Percentiles rank a stretch among this genome's conserved stretches.
Evolutionary conservation across 2,888 invertebrate genomes (phyloP).

Genomic region (Nasonovia ribisnigri): DNA sequence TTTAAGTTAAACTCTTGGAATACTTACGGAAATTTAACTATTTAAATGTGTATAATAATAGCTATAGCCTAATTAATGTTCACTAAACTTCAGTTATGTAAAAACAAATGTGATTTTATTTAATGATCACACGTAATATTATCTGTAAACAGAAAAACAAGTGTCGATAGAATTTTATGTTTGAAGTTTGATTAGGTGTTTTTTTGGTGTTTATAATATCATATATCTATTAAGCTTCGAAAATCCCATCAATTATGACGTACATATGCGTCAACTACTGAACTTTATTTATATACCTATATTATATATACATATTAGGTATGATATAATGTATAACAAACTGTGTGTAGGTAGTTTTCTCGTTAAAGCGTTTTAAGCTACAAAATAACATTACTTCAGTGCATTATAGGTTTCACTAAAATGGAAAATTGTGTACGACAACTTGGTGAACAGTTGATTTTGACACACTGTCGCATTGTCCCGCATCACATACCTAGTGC

Average conservation of each 20-base stretch:
- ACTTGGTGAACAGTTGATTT: conserved; percentile 21
- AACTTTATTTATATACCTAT: no score
- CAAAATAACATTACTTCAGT: neutral
- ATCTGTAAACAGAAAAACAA: neutral
- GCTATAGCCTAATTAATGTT: neutral
- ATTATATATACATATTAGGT: no score
- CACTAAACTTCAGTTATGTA: neutral
- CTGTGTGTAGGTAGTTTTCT: neutral
- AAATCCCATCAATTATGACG: neutral
- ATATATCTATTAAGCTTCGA: neutral
- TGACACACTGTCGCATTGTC: conserved; percentile 19
- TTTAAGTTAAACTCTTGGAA: neutral
- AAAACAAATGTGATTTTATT: neutral
- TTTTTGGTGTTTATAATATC: neutral
- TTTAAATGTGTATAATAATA: neutral
- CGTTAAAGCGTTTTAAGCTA: neutral
- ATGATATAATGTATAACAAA: neutral
- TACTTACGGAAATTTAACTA: neutral
- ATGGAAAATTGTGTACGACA: neutral
- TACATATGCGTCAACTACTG: neutral
- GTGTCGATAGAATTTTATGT: neutral
- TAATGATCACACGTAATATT: neutral
- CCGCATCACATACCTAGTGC: neutral
- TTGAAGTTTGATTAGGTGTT: neutral
- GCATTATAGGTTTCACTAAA: neutral